These are phyloP conservation scores for Tanytarsus gracilentus DNA, from an alignment of 2,888 invertebrate genomes.

Conservation along the genomic window DNA sequence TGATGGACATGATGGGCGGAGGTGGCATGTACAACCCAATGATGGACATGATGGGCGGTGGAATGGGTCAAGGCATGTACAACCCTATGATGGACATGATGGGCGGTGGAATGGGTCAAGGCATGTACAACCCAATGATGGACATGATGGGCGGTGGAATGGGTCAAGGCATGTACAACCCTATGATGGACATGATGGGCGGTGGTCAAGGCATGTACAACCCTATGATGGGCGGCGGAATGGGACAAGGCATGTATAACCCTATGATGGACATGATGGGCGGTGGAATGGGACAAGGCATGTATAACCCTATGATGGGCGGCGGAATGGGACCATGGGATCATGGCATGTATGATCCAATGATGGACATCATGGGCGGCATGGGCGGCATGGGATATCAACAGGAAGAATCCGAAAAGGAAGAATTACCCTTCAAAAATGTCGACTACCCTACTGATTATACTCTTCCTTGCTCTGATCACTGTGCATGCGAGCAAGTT, in stretches of 20 bases:
- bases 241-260: too few relatives aligned
- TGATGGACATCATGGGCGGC: constrained; percentile 10
- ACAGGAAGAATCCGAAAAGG: not conserved
- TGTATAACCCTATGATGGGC: too few relatives aligned
- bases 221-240: too few relatives aligned
- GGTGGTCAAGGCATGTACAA: not conserved
- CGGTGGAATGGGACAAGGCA: not conserved
- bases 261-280: too few relatives aligned
- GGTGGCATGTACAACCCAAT: not conserved
- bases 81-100: too few relatives aligned
- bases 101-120: not conserved
- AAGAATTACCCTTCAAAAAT: not conserved
- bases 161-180: too few relatives aligned
- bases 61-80: too few relatives aligned
- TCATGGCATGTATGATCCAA: not conserved
- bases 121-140: too few relatives aligned
- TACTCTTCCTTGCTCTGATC: not conserved
- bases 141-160: too few relatives aligned
- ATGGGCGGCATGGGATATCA: constrained; percentile 1
- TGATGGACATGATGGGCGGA: not conserved
- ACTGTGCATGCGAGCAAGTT: not conserved
- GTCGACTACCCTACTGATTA: not conserved
- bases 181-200: not conserved
- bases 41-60: too few relatives aligned
- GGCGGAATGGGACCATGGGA: too few relatives aligned